phyloP scores from a whole-genome alignment of 2,888 invertebrate genomes.

The Cataglyphis rosenhaueri region DNA sequence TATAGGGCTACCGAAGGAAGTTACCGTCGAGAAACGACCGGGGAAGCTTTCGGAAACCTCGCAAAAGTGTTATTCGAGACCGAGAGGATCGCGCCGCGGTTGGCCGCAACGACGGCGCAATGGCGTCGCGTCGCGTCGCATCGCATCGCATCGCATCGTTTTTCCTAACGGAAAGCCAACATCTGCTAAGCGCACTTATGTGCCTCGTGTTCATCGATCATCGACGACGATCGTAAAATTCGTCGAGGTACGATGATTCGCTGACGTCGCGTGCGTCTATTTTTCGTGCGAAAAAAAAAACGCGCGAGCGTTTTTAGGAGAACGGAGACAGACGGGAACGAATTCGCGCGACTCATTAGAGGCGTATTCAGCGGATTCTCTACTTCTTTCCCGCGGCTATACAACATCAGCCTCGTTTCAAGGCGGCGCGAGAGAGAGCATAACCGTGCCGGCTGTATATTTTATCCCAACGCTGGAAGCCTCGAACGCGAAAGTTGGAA shows the following conservation, averaged over 20 bases:
- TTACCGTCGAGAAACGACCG: slow-evolving; percentile 27
- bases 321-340: background rate
- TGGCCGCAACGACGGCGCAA: slow-evolving; percentile 5
- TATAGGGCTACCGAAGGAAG: slow-evolving; percentile 33
- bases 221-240: slow-evolving; percentile 77
- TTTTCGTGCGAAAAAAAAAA: slow-evolving; percentile 11
- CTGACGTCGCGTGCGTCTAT: background rate
- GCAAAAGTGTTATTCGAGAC: slow-evolving; percentile 64
- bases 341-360: slow-evolving; percentile 52
- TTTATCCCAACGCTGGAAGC: slow-evolving; percentile 28
- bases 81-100: slow-evolving; percentile 43
- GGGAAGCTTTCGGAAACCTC: slow-evolving; percentile 49
- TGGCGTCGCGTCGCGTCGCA: slow-evolving; percentile 8
- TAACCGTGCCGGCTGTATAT: background rate
- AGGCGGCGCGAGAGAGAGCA: background rate
- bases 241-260: slow-evolving; percentile 75
- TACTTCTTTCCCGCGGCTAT: background rate
- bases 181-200: background rate
- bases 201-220: slow-evolving; percentile 80
- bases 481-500: slow-evolving; percentile 36
- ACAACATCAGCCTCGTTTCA: background rate
- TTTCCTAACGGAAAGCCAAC: slow-evolving; percentile 1
- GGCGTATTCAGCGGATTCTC: slow-evolving; percentile 47
- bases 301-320: background rate
- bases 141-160: background rate